Percentiles rank a stretch among this genome's conserved stretches.
phyloP scores from a whole-genome alignment of 2,113 vertebrate species.

The Malurus cyaneus region DNA sequence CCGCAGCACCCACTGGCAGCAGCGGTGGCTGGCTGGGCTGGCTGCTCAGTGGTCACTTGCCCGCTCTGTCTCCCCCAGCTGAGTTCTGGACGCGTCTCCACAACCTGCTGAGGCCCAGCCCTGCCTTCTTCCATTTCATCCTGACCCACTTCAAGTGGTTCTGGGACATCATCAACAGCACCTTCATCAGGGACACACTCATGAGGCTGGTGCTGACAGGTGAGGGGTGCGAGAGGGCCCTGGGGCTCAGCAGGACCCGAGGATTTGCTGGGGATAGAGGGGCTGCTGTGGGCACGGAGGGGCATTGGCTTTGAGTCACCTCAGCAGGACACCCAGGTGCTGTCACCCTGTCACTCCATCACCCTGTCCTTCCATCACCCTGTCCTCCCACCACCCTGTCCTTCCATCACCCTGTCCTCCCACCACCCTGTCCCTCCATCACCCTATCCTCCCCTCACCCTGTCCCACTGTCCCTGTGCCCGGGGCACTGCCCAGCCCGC shows the following conservation, averaged over 20 bases:
- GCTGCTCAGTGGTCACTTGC: background rate
- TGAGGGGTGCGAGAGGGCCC: background rate
- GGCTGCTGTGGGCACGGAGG: background rate
- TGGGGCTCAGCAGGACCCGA: rapidly evolving
- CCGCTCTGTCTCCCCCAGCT: conserved; percentile 65
- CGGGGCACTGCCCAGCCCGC: rapidly evolving
- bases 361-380: no score
- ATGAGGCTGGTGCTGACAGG: conserved; percentile 89
- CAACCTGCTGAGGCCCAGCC: conserved; percentile 80
- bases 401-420: no score
- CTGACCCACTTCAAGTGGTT: conserved; percentile 88
- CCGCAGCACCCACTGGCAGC: background rate
- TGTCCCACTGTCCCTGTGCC: background rate
- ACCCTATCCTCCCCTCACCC: background rate
- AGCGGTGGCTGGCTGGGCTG: background rate
- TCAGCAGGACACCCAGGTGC: background rate
- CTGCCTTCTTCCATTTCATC: conserved; percentile 79
- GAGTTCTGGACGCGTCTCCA: conserved; percentile 83
- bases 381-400: background rate
- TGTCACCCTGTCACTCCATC: no score
- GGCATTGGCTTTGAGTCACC: background rate
- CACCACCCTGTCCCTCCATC: no score
- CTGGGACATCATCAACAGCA: conserved; percentile 87
- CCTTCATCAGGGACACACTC: conserved; percentile 80
- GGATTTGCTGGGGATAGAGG: rapidly evolving